Evolutionary conservation across 2,113 vertebrate species (phyloP).

Genomic region (Macaca mulatta): DNA sequence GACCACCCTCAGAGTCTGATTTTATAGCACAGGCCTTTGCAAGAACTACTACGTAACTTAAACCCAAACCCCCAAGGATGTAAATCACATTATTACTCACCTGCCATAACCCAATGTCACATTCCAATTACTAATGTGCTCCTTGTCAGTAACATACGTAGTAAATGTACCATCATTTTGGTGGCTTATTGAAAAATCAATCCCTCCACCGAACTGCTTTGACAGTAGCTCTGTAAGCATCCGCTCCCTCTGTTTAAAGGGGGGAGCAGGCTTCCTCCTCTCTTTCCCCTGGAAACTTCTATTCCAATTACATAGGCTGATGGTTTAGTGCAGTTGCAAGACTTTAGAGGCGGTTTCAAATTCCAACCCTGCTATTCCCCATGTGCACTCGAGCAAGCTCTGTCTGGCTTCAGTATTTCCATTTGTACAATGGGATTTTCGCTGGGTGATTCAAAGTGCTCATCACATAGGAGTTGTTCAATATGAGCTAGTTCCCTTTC

Average conservation of each 20-base stretch:
- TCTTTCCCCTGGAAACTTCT: not conserved
- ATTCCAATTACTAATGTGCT: rapidly evolving
- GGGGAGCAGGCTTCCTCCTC: not conserved
- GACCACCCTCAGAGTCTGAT: rapidly evolving
- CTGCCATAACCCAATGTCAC: rapidly evolving
- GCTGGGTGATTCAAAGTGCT: not conserved
- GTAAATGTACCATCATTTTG: not conserved
- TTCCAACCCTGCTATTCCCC: not conserved
- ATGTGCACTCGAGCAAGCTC: rapidly evolving
- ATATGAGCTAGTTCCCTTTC: not conserved
- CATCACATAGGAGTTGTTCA: rapidly evolving
- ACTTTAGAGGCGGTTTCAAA: not conserved
- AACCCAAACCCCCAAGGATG: not conserved
- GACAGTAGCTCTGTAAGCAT: not conserved
- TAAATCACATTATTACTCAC: not conserved
- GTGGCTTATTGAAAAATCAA: not conserved
- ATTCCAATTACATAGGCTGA: rapidly evolving
- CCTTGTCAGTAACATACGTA: not conserved
- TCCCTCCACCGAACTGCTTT: not conserved
- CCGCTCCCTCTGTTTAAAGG: not conserved
- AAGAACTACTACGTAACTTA: not conserved
- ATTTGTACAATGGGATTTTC: not conserved
- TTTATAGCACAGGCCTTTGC: not conserved
- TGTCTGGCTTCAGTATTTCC: not conserved
- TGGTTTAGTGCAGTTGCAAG: rapidly evolving